These are phyloP conservation scores for Luffia ferchaultella DNA, from an alignment of 2,888 invertebrate species.

Conservation along the genomic window DNA sequence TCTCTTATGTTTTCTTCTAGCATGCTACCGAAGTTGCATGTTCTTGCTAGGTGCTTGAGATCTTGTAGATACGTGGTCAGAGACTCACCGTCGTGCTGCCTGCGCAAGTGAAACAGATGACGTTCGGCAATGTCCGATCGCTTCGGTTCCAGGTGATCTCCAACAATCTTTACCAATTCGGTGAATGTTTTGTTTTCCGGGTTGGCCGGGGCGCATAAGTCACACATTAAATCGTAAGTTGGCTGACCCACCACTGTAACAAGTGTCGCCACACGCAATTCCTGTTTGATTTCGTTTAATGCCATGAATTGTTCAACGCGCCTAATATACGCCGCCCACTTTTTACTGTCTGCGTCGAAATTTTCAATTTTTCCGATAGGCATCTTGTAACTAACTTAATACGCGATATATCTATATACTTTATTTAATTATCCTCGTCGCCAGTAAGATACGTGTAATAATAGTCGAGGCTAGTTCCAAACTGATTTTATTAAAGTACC, in stretches of 20 bases:
- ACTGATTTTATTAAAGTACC: too few relatives aligned
- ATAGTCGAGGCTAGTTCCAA: too few relatives aligned
- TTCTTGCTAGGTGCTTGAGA: constrained; percentile 14
- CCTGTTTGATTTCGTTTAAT: constrained; percentile 14
- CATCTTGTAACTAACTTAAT: too few relatives aligned
- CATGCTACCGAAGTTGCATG: too few relatives aligned
- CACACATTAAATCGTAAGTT: constrained; percentile 16
- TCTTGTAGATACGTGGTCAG: constrained; percentile 20
- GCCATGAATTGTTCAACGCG: constrained; percentile 17
- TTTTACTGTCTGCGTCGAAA: constrained; percentile 2
- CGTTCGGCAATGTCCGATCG: constrained; percentile 6
- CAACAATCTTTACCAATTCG: neutral
- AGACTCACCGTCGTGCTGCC: constrained; percentile 7
- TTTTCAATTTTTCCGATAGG: constrained; percentile 9
- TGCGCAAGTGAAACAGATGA: constrained; percentile 4
- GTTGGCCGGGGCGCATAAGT: constrained; percentile 8
- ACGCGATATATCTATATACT: too few relatives aligned
- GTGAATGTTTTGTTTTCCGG: constrained; percentile 4
- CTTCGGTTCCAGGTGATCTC: constrained; percentile 3
- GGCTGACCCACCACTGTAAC: constrained; percentile 18
- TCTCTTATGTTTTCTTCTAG: constrained; percentile 9
- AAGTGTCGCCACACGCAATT: constrained; percentile 17
- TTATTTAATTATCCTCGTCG: too few relatives aligned
- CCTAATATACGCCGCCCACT: constrained; percentile 12
- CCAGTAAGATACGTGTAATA: too few relatives aligned